phyloP scores from a whole-genome alignment of 2,797 vertebrate species.

The Poeciliopsis turneri region DNA sequence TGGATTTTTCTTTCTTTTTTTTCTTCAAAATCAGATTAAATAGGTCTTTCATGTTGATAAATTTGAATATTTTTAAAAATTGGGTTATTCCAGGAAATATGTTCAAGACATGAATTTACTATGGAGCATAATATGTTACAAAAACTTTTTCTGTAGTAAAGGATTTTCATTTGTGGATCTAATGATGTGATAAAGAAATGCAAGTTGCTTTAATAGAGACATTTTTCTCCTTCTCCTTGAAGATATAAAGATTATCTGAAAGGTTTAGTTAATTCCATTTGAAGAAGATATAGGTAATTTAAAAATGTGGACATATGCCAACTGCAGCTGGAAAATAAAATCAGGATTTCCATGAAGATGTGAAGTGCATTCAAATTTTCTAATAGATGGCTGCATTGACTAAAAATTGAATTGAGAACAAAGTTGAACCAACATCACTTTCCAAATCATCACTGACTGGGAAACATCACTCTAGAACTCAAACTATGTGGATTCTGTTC shows the following conservation, averaged over 20 bases:
- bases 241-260: not conserved
- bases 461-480: not conserved
- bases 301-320: not conserved
- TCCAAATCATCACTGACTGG: not conserved
- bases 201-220: not conserved
- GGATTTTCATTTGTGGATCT: not conserved
- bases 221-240: not conserved
- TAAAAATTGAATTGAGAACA: not conserved
- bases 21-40: not conserved
- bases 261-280: not conserved
- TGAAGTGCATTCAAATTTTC: not conserved
- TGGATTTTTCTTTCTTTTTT: not conserved
- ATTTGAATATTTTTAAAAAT: not conserved
- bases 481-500: not conserved
- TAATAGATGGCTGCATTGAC: not conserved
- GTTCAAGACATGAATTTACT: not conserved
- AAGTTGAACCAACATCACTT: constrained; percentile 1
- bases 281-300: not conserved
- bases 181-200: not conserved
- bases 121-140: not conserved
- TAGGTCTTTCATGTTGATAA: not conserved
- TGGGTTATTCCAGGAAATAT: not conserved
- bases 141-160: not conserved
- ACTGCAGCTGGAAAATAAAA: not conserved
- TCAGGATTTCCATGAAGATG: not conserved